These are phyloP conservation scores for Lordiphosa clarofinis DNA, from an alignment of 1,140 invertebrate species.

Conservation along the genomic window DNA sequence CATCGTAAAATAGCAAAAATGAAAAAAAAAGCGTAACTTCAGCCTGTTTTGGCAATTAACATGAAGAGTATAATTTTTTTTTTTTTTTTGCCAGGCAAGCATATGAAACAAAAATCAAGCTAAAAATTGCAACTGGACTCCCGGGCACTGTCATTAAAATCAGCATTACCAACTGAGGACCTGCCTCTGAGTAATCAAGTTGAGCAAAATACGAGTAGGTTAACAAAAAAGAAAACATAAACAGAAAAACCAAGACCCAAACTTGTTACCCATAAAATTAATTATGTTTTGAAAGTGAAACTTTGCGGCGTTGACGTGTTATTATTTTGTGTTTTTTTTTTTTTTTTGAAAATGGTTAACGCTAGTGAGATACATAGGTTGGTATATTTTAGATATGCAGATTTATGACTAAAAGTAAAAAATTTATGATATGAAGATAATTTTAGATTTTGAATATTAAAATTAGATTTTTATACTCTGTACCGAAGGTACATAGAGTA, in stretches of 20 bases:
- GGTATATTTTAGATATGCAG: too few relatives aligned
- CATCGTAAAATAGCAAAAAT: slow-evolving; percentile 42
- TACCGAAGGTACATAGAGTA: too few relatives aligned
- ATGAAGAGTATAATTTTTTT: slow-evolving; percentile 45
- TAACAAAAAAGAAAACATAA: slow-evolving; percentile 5
- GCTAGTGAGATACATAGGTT: too few relatives aligned
- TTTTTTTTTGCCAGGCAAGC: not conserved
- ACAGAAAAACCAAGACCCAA: slow-evolving; percentile 9
- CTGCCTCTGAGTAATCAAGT: slow-evolving; percentile 24
- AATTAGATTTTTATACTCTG: too few relatives aligned
- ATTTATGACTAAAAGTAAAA: too few relatives aligned
- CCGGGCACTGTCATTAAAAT: slow-evolving; percentile 34
- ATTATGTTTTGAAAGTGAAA: slow-evolving; percentile 71
- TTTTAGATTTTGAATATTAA: too few relatives aligned
- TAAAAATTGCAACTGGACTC: slow-evolving; percentile 27
- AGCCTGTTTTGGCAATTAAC: slow-evolving; percentile 25
- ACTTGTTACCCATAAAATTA: slow-evolving; percentile 61
- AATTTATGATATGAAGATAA: too few relatives aligned
- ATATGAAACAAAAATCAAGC: slow-evolving; percentile 18
- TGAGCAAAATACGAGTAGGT: slow-evolving; percentile 20
- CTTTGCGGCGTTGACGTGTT: slow-evolving; percentile 24
- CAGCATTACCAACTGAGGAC: slow-evolving; percentile 27
- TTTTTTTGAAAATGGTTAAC: not conserved
- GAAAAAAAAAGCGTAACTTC: slow-evolving; percentile 27
- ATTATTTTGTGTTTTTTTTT: slow-evolving; percentile 1